These are phyloP conservation scores for Leptosomus discolor DNA, from an alignment of 2,113 vertebrate species.

Conservation along the genomic window DNA sequence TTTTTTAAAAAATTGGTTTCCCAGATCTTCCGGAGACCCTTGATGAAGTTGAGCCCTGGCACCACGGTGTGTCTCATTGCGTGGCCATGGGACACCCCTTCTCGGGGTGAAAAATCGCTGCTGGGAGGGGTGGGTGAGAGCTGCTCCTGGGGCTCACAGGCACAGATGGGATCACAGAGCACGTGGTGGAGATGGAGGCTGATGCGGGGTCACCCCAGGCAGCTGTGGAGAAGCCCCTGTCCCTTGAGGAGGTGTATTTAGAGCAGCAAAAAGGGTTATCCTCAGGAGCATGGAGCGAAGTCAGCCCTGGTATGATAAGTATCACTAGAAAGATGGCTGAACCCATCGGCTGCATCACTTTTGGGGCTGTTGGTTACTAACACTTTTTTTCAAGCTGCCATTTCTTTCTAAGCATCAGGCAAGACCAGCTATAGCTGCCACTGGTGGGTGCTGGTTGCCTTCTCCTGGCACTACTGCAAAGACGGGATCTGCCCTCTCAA, in stretches of 20 bases:
- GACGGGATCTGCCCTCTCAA: background rate
- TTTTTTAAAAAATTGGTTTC: background rate
- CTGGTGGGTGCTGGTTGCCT: background rate
- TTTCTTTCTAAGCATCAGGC: background rate
- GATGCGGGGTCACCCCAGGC: fast-evolving
- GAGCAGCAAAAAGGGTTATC: background rate
- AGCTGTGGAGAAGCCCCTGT: background rate
- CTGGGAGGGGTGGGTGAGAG: background rate
- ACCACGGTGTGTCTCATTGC: fast-evolving
- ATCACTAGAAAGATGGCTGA: background rate
- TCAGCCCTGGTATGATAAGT: background rate
- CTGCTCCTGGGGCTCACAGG: fast-evolving
- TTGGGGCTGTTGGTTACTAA: no score
- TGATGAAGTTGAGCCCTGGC: background rate
- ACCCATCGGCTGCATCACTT: background rate
- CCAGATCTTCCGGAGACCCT: background rate
- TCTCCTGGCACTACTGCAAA: background rate
- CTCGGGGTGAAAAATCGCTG: background rate
- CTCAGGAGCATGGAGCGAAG: background rate
- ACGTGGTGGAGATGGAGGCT: fast-evolving
- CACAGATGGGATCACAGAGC: background rate
- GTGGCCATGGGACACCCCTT: fast-evolving
- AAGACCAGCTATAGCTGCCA: background rate
- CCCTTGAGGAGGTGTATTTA: background rate
- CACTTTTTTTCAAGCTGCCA: background rate